Conservation (phyloP, 2,113 vertebrate genomes). For the Elanus axillaris region DNA sequence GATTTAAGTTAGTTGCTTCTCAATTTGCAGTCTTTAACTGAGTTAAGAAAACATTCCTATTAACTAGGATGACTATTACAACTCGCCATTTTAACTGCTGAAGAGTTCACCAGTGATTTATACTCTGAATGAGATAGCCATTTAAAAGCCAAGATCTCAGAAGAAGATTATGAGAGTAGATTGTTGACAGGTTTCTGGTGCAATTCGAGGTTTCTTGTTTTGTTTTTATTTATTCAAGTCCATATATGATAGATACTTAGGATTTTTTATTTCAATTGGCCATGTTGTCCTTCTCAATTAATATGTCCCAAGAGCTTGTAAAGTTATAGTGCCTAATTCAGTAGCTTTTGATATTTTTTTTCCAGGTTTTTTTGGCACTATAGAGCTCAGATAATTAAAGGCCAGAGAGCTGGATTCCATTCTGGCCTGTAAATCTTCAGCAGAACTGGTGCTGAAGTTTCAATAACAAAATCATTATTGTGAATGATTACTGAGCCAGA, state of each 20-base stretch:
- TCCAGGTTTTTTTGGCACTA: not conserved
- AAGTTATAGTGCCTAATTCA: not conserved
- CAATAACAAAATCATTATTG: constrained; percentile 62
- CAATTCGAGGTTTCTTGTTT: not conserved
- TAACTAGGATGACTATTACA: not conserved
- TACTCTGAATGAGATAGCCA: not conserved
- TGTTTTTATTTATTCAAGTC: not conserved
- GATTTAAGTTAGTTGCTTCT: not conserved
- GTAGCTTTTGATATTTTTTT: not conserved
- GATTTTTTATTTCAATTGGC: not conserved
- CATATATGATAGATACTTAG: not conserved
- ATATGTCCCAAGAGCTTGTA: not conserved
- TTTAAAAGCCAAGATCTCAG: not conserved
- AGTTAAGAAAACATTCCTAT: not conserved
- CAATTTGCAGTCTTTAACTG: not conserved
- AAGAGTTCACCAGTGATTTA: not conserved
- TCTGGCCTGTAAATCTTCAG: constrained; percentile 55
- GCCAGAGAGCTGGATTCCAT: constrained; percentile 35
- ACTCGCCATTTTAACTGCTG: not conserved
- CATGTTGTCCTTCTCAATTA: not conserved
- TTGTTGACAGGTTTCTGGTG: not conserved
- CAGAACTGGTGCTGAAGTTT: constrained; percentile 50
- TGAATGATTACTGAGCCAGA: constrained; percentile 64
- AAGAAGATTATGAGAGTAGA: not conserved
- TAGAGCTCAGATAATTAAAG: constrained; percentile 42